A percentile compares a stretch with the other conserved stretches of the same genome.
These are phyloP conservation scores for human (Homo sapiens) DNA, from an alignment of 2,113 vertebrate genomes.

Conservation along the genomic window DNA sequence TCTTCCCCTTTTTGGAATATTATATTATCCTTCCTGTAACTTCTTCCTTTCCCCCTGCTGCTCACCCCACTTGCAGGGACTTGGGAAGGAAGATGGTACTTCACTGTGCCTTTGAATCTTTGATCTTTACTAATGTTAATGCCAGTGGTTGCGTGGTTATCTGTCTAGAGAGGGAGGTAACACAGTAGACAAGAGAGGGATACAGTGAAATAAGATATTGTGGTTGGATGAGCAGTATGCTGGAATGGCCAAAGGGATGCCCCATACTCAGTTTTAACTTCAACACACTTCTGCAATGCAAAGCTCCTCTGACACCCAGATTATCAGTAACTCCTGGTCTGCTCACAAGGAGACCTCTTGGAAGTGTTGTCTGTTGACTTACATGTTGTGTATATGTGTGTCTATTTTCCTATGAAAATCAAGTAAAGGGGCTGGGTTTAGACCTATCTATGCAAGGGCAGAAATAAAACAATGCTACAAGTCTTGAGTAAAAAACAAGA, in stretches of 20 bases:
- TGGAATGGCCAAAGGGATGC: background rate
- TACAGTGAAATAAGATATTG: background rate
- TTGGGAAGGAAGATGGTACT: background rate
- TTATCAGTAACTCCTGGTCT: background rate
- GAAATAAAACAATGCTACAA: background rate
- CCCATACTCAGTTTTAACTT: background rate
- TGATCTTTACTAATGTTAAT: background rate
- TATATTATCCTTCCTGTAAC: background rate
- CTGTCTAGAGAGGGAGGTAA: background rate
- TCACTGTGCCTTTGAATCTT: background rate
- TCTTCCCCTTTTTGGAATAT: background rate
- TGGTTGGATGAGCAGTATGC: background rate
- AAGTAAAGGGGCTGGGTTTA: background rate
- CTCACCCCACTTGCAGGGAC: too few relatives aligned
- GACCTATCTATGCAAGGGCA: background rate
- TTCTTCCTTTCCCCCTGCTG: rapidly evolving
- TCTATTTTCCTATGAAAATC: background rate
- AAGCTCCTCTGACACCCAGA: background rate
- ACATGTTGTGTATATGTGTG: background rate
- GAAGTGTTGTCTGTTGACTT: background rate
- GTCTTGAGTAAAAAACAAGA: background rate
- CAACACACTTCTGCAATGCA: background rate
- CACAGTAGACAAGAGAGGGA: background rate
- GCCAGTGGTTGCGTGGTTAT: background rate
- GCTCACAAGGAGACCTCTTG: background rate